A percentile compares a stretch with the other conserved stretches of the same genome.
phyloP scores from a whole-genome alignment of 2,113 vertebrate genomes.

The Microtus ochrogaster region DNA sequence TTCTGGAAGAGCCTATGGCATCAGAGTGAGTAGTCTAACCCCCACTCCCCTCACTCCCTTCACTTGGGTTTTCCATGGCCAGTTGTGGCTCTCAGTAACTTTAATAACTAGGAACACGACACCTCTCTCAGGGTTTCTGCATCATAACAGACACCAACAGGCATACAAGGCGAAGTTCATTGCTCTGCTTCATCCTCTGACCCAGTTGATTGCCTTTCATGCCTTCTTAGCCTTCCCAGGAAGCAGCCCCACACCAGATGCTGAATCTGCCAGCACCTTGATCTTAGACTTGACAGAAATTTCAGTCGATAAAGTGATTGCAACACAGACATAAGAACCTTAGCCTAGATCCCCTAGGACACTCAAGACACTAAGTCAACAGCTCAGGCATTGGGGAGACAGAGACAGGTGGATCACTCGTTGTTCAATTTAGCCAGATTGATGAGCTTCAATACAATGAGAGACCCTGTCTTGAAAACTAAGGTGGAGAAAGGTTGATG shows the following conservation, averaged over 20 bases:
- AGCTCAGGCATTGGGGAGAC: not conserved
- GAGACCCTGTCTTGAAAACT: not conserved
- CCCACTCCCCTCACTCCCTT: not conserved
- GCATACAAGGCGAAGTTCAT: conserved; percentile 42
- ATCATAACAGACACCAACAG: conserved; percentile 57
- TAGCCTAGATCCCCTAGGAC: not conserved
- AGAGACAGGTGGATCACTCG: not conserved
- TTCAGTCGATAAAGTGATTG: not conserved
- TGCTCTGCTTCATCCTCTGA: not conserved
- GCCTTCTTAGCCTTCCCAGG: conserved; percentile 9
- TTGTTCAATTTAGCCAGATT: too few species aligned
- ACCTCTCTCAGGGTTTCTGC: conserved; percentile 2
- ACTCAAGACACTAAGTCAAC: not conserved
- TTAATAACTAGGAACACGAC: conserved; percentile 64
- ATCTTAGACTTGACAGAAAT: not conserved
- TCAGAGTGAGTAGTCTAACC: too few species aligned
- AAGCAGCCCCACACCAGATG: not conserved
- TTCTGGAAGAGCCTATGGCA: not conserved
- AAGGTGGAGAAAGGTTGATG: not conserved
- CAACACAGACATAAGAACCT: not conserved
- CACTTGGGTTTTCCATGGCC: not conserved
- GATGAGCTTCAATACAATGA: not conserved
- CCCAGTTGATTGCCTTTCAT: conserved; percentile 53
- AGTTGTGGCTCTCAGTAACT: conserved; percentile 5
- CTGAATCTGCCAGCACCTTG: not conserved